phyloP scores from a whole-genome alignment of 2,797 vertebrate species.

The Varecia variegata region DNA sequence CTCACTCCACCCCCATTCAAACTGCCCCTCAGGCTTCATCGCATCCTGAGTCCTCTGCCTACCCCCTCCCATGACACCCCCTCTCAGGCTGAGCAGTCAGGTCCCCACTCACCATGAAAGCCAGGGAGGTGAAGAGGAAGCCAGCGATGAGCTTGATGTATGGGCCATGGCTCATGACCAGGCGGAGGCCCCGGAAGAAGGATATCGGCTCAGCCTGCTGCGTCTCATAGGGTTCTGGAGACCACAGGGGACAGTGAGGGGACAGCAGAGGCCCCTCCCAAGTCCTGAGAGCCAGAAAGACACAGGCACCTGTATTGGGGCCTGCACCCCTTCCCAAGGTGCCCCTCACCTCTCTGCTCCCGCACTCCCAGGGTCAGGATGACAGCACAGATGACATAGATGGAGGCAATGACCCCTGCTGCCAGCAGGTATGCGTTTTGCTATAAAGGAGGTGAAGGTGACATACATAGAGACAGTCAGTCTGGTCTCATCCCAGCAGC shows the following conservation, averaged over 20 bases:
- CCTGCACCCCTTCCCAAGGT: background rate
- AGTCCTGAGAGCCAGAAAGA: background rate
- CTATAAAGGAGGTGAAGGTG: constrained; percentile 79
- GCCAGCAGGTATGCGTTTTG: constrained; percentile 92
- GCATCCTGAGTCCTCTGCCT: background rate
- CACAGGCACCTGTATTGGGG: background rate
- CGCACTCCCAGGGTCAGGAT: constrained; percentile 90
- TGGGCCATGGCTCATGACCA: constrained; percentile 91
- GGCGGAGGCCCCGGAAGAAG: constrained; percentile 89
- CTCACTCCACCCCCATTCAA: background rate
- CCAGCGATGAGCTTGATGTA: constrained; percentile 93
- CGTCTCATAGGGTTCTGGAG: constrained; percentile 83
- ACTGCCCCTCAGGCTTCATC: accelerated
- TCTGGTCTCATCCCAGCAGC: background rate
- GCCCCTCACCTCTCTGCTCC: constrained; percentile 89
- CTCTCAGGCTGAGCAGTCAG: background rate
- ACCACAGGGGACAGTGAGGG: constrained; percentile 58
- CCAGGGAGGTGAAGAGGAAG: constrained; percentile 96
- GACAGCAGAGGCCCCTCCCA: background rate
- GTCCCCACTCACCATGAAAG: constrained; percentile 91
- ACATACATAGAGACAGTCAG: background rate
- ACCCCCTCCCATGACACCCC: accelerated
- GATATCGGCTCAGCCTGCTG: constrained; percentile 84
- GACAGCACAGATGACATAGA: constrained; percentile 91
- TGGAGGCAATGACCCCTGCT: constrained; percentile 90